Evolutionary conservation across 1,140 invertebrate genomes (phyloP), one percentile per base, ranked within the genome.

Genomic region (Agrypnia vestita): DNA sequence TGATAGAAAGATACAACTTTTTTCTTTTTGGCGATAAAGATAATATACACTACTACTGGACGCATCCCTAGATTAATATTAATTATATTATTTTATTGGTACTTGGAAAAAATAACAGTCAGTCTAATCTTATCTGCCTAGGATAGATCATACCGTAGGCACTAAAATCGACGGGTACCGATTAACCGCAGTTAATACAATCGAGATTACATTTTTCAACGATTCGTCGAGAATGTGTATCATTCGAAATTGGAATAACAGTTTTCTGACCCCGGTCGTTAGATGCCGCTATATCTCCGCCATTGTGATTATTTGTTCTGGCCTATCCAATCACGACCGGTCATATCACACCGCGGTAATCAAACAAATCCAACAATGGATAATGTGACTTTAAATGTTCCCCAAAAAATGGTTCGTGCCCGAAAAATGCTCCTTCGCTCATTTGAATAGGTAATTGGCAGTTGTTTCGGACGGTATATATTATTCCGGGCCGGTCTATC

Each of bases 371-470:
- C 61, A 64, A 64, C 61, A 64, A 64, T 64, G 61, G 61, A 64
- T 64, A 64, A 64, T 64, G 61, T 64, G 35, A 64, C 61, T 64
- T 64, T 64, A 64, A 64, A 64, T 64, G 61, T 64, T 64, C 21
- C 13, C 11, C 10, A 64, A 64, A 64, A 64, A 64, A 64, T 43
- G 4, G 61, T 64, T 64, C 61, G 61, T 72, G 69, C 69, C 49
- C 49, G 17, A 47, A 72, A 62, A 51, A 53, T 21, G 46, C 19
- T 49, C 46, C 43, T 47, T 72, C 46, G 59, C 46, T 53, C 49
- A 72, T 72, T 72, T 72, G 69, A 51, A 72, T 72, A 25, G 69
- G 69, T 72, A 72, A 72, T 72, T 72, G 69, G 25, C 69, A 35
- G 49, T 72, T 53, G 49, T 72, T 72, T 72, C 46, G 69, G 49